These are phyloP conservation scores for Therioaphis trifolii DNA, from an alignment of 2,888 invertebrate genomes.

Conservation along the genomic window DNA sequence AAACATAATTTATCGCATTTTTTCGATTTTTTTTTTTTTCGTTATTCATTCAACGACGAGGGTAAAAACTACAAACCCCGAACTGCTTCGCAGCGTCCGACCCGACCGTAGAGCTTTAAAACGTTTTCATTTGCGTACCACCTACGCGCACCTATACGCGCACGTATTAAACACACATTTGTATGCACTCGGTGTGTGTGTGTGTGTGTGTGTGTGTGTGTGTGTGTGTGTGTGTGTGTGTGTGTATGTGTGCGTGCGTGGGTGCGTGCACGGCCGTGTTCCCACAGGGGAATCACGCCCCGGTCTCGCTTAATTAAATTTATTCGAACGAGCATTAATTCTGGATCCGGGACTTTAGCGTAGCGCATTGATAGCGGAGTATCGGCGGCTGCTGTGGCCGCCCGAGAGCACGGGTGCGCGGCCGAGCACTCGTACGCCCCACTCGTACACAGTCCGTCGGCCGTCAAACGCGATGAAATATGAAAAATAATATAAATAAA, in stretches of 20 bases:
- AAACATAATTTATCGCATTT: too few species aligned
- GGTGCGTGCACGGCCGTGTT: neutral
- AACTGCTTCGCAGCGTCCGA: too few species aligned
- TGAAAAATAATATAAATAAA: too few species aligned
- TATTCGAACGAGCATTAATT: constrained; percentile 53
- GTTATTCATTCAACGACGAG: too few species aligned
- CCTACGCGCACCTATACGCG: too few species aligned
- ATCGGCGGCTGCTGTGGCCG: neutral
- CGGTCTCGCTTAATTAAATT: constrained; percentile 56
- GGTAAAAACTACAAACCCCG: too few species aligned
- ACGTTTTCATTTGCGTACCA: constrained; percentile 18
- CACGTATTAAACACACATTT: neutral
- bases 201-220: neutral
- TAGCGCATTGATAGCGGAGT: neutral
- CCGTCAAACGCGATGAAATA: too few species aligned
- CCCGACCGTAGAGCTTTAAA: constrained; percentile 30
- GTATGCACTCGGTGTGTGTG: too few species aligned
- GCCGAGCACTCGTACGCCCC: too few species aligned
- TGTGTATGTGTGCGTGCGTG: neutral
- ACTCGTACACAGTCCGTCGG: too few species aligned
- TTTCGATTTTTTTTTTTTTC: too few species aligned
- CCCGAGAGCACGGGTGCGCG: neutral
- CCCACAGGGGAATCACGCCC: constrained; percentile 48
- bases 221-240: neutral
- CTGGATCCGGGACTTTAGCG: constrained; percentile 33